Percentiles rank a stretch among this genome's conserved stretches.
Conservation (phyloP, 1,140 invertebrate genomes). For the Liolophura sinensis region DNA sequence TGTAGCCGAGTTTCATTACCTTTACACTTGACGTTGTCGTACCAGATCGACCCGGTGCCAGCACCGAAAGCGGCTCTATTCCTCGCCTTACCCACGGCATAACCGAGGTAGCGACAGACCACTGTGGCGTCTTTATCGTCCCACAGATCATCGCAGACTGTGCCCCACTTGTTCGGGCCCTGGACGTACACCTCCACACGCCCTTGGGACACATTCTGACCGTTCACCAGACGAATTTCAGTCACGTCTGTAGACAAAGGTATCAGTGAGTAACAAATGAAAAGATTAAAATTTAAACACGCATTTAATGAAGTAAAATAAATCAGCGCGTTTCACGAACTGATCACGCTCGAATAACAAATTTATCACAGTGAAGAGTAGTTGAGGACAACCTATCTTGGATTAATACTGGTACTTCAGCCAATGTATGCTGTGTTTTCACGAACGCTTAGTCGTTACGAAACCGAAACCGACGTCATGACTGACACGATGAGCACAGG, state of each 20-base stretch:
- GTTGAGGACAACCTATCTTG: no score
- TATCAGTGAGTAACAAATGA: not conserved
- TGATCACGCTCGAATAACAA: not conserved
- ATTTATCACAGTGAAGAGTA: no score
- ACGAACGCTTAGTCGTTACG: no score
- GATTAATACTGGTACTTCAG: no score
- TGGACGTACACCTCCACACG: constrained; percentile 36
- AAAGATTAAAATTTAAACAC: not conserved
- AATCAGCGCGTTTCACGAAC: not conserved
- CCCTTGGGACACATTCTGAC: constrained; percentile 18
- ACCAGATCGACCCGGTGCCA: constrained; percentile 36
- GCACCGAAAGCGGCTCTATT: constrained; percentile 14
- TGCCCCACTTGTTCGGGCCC: constrained; percentile 40
- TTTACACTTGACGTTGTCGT: constrained; percentile 44
- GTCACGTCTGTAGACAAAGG: constrained; percentile 20
- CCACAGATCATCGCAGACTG: constrained; percentile 46
- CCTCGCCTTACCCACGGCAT: constrained; percentile 22
- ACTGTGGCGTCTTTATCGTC: constrained; percentile 39
- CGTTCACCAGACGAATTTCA: constrained; percentile 24
- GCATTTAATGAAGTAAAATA: not conserved
- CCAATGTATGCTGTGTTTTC: no score
- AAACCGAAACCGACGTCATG: no score
- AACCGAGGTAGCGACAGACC: constrained; percentile 35
- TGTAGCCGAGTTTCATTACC: constrained; percentile 33
- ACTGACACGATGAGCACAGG: no score